Percentiles rank a stretch among this genome's conserved stretches.
Conservation (phyloP, 2,113 vertebrate species). For the Aythya baeri region DNA sequence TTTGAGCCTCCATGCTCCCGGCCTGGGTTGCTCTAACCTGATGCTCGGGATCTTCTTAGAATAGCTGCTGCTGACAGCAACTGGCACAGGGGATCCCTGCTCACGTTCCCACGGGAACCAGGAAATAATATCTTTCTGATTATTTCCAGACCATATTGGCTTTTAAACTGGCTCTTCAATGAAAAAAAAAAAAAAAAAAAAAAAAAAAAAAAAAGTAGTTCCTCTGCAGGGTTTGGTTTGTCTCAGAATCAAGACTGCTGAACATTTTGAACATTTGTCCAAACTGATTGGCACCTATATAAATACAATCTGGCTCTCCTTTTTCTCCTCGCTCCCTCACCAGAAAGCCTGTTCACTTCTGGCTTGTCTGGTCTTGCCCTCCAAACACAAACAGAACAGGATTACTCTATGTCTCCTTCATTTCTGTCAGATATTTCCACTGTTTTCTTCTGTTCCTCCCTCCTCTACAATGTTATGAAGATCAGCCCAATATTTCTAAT, state of each 20-base stretch:
- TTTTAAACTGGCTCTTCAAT: background rate
- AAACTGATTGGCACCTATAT: background rate
- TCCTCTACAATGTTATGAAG: background rate
- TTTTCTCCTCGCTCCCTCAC: background rate
- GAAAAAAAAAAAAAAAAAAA: background rate
- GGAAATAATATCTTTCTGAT: conserved; percentile 10
- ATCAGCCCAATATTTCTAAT: background rate
- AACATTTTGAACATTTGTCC: background rate
- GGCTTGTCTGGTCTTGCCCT: background rate
- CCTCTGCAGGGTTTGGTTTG: background rate
- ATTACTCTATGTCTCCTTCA: background rate
- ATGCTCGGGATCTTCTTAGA: background rate
- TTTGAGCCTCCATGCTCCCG: background rate
- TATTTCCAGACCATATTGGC: background rate
- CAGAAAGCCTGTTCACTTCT: background rate
- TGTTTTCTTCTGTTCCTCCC: background rate
- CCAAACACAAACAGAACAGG: background rate
- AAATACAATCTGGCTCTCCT: background rate
- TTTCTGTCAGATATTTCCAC: background rate
- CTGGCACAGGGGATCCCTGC: background rate
- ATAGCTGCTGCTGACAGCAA: conserved; percentile 54
- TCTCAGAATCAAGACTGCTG: background rate
- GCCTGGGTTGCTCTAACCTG: background rate
- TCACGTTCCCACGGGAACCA: conserved; percentile 9
- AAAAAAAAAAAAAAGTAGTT: background rate